Evolutionary conservation across 2,113 vertebrate species (phyloP).

Genomic region (Actenoides lindsayi): DNA sequence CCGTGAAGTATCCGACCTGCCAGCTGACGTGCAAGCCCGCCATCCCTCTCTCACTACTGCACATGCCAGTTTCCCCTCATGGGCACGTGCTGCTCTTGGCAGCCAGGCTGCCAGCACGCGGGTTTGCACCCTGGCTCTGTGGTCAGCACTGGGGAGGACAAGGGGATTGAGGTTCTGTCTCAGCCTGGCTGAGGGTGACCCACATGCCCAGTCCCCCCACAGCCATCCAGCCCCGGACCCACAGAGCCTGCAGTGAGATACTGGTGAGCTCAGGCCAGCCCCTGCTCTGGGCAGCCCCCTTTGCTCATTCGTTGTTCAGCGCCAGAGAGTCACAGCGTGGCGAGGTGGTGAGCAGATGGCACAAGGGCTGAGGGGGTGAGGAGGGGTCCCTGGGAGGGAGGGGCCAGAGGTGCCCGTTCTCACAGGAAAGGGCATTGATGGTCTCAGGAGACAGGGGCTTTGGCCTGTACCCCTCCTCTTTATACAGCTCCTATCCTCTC

Average conservation of each 20-base stretch:
- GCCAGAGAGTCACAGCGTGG: neutral
- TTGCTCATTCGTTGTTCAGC: neutral
- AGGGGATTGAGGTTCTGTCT: neutral
- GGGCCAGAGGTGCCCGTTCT: neutral
- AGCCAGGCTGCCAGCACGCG: fast-evolving
- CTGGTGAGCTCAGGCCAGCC: neutral
- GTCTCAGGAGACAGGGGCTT: neutral
- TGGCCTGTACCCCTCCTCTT: neutral
- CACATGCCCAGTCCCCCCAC: neutral
- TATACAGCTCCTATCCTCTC: no score
- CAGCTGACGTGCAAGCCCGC: neutral
- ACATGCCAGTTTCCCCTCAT: fast-evolving
- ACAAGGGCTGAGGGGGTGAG: neutral
- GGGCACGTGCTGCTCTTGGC: fast-evolving
- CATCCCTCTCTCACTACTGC: neutral
- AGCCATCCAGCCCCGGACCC: neutral
- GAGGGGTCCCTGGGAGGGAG: neutral
- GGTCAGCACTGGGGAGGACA: no score
- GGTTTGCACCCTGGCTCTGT: fast-evolving
- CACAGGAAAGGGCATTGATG: fast-evolving
- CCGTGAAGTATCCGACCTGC: neutral
- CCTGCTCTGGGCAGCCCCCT: neutral
- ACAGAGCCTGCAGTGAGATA: neutral
- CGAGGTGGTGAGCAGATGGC: no score
- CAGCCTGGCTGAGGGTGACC: neutral